Evolutionary conservation across 2,113 vertebrate species (phyloP).

Genomic region (Cynocephalus volans): DNA sequence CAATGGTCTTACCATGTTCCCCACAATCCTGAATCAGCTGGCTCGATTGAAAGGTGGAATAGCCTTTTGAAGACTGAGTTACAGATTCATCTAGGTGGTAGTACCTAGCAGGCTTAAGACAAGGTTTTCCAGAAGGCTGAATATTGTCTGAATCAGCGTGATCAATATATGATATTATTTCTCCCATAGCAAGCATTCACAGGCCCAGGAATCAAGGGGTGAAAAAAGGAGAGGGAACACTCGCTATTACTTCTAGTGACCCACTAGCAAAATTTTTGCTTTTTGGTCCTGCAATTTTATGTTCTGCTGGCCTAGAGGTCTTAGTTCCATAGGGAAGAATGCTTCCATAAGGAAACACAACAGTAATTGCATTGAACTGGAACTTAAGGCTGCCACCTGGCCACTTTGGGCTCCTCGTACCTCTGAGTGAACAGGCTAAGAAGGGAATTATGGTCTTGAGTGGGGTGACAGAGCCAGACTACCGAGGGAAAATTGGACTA

Average conservation of each 20-base stretch:
- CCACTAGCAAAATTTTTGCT: too few relatives aligned
- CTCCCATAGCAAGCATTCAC: neutral
- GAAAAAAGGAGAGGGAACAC: neutral
- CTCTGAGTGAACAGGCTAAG: neutral
- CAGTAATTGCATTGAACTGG: too few relatives aligned
- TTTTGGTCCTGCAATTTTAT: neutral
- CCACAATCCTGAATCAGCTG: neutral
- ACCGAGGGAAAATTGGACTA: neutral
- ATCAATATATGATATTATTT: neutral
- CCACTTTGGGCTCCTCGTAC: too few relatives aligned
- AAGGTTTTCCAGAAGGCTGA: too few relatives aligned
- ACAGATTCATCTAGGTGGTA: neutral
- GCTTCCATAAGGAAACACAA: neutral
- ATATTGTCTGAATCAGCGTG: neutral
- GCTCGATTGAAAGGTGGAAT: neutral
- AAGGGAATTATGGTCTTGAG: neutral
- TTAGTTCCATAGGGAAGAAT: neutral
- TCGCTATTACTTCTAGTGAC: neutral
- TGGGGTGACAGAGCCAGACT: neutral
- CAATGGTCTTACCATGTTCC: neutral
- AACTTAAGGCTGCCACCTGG: neutral
- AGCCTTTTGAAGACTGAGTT: neutral
- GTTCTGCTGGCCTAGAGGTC: neutral
- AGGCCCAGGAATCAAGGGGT: too few relatives aligned
- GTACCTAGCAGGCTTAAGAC: neutral